Base-by-base conservation (phyloP, 2,113 vertebrate species). In the Urocolius indicus region DNA sequence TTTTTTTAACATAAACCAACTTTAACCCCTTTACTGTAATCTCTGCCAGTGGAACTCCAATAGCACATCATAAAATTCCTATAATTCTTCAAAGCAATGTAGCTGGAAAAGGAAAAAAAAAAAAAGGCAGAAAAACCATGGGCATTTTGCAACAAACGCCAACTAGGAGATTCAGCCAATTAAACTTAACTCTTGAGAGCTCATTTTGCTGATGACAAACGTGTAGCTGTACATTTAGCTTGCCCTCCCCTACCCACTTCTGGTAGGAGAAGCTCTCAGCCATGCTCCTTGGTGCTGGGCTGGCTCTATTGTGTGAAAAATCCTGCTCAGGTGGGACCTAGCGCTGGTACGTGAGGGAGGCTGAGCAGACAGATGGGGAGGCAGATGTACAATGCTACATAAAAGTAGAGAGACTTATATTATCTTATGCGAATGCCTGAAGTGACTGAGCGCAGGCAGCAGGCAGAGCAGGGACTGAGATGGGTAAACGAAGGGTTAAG, bases 11-110 rank as follows among this genome's bases (percentile, higher is more conserved):
- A 66, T 97, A 98, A 98, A 98, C 97, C 97, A 98, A 98, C 98
- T 98, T 98, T 98, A 98, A 98, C 98, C 97, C 97, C 97, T 98
- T 97, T 97, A 95, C 97, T 97, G 97, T 98, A 98, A 98, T 98
- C 97, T 98, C 96, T 98, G 97, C 97, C 97, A 98, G 95, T 97
- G 92, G 96, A 98, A 97, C 96, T 98, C 96, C 97, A 97, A 97
- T 96, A 96, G 94, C 97, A 98, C 95, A 98, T 97, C 97, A 98
- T 98, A 98, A 98, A 98, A 98, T 98, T 97, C 97, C 96, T 98
- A 96, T 98, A 97, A 98, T 98, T 98, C 97, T 98, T 98, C 97
- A 98, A 98, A 98, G 97, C 97, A 93, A 91, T 65, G 78, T 95
- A 96, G 94, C 95, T 97, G 96, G 96, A 94, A 96, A 97, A 96